Conservation (phyloP, 2,888 invertebrate genomes). For the Drosophila neotestacea region DNA sequence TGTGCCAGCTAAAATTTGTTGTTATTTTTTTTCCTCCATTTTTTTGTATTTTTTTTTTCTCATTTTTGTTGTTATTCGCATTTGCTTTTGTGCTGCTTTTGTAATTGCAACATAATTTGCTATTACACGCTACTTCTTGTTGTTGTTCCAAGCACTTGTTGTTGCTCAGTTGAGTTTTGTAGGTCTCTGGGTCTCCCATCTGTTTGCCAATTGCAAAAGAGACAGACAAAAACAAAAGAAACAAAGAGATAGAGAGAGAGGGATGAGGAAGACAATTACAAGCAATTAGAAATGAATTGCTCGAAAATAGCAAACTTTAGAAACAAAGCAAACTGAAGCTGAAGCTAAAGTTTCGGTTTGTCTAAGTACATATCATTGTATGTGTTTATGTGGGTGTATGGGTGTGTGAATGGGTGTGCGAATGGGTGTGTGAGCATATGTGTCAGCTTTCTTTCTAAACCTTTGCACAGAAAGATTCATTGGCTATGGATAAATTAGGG, state of each 20-base stretch:
- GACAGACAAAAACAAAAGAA: conserved; percentile 8
- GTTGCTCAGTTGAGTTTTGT: conserved; percentile 63
- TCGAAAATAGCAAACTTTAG: conserved; percentile 63
- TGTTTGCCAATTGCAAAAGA: conserved; percentile 54
- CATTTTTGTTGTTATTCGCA: conserved; percentile 54
- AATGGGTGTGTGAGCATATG: neutral
- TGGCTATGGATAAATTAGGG: conserved; percentile 21
- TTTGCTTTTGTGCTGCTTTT: conserved; percentile 72
- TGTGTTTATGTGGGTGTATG: neutral
- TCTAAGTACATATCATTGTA: conserved; percentile 5
- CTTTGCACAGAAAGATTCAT: conserved; percentile 31
- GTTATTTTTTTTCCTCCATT: conserved; percentile 23
- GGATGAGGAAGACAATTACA: conserved; percentile 67
- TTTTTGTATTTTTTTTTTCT: conserved; percentile 24
- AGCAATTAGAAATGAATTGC: conserved; percentile 79
- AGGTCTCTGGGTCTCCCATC: conserved; percentile 77
- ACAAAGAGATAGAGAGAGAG: conserved; percentile 1
- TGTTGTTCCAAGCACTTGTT: conserved; percentile 39
- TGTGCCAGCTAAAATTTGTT: conserved; percentile 48
- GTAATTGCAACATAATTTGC: conserved; percentile 81
- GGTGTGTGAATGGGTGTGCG: neutral
- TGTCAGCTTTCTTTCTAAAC: conserved; percentile 21
- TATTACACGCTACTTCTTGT: conserved; percentile 69
- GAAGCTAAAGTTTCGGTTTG: conserved; percentile 47
- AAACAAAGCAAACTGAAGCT: conserved; percentile 62